phyloP scores from a whole-genome alignment of 2,797 vertebrate genomes.

The Pangasius djambal region DNA sequence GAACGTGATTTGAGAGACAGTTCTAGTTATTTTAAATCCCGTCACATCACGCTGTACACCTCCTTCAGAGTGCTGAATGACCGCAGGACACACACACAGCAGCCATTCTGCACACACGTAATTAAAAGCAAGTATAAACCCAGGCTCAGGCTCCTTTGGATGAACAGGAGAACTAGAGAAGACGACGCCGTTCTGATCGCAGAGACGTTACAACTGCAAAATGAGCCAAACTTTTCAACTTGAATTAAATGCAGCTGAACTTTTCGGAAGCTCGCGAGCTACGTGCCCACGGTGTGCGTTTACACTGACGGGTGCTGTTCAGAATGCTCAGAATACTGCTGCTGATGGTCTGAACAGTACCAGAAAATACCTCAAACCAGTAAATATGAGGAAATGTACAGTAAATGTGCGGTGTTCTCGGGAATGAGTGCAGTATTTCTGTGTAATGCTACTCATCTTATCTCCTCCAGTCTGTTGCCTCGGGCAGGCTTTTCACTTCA shows the following conservation, averaged over 20 bases:
- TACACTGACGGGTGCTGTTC: not conserved
- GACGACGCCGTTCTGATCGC: not conserved
- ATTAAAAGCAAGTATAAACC: not conserved
- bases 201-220: not conserved
- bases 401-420: constrained; percentile 1
- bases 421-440: constrained; percentile 20
- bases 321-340: not conserved
- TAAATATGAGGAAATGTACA: not conserved
- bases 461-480: not conserved
- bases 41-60: not conserved
- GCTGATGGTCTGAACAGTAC: not conserved
- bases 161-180: not conserved
- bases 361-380: constrained; percentile 5
- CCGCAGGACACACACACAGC: not conserved
- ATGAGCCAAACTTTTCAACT: not conserved
- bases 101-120: not conserved
- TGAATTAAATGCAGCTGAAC: not conserved
- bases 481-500: not conserved
- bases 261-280: not conserved
- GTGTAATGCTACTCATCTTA: not conserved
- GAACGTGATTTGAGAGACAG: not conserved
- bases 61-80: not conserved
- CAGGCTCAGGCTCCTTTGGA: not conserved
- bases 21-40: not conserved
- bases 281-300: not conserved